Evolutionary conservation across 2,797 vertebrate genomes (phyloP), one percentile per base, ranked within the genome.

Genomic region (Argya squamiceps): DNA sequence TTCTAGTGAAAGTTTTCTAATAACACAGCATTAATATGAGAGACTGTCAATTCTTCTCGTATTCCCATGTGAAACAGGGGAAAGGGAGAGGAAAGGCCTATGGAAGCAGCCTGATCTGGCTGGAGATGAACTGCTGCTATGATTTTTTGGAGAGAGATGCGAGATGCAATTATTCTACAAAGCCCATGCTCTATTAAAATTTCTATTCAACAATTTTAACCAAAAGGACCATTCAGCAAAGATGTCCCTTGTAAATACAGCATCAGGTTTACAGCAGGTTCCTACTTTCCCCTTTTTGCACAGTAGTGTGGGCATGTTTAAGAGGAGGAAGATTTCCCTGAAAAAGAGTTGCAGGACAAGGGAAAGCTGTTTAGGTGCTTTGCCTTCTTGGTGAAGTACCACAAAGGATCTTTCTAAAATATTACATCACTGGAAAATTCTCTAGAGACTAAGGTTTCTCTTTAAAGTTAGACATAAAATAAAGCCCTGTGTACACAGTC

Each of bases 391-490:
- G 53, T 46, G 49, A 89, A 37, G 22, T 44, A 75, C 52, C 75
- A 85, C 37, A 80, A 79, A 92, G 18, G 29, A 89, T 59, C 70
- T 71, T 73, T 60, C 24, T 88, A 74, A 91, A 92, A 74, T 53
- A 78, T 34, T 89, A 50, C 53, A 68, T 49, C 4, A 11, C 20
- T 62, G 46, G 79, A 88, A 95, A 95, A 77, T 86, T 86, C 88
- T 83, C 76, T 23, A 84, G 87, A 94, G 82, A 58, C 16, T 46
- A 49, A 39, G 7, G 37, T 50, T 92, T 88, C 63, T 77, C 74
- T 88, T 92, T 80, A 73, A 87, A 52, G 15, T 60, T 44, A 74
- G 52, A 69, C 56, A 91, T 52, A 64, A 83, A 93, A 74, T 81
- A 65, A 95, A 93, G n/a, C 24, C 18, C 44, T 49, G 17, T 55